Base-by-base conservation (phyloP, 2,888 invertebrate genomes). In the Azorinus chamasolen region DNA sequence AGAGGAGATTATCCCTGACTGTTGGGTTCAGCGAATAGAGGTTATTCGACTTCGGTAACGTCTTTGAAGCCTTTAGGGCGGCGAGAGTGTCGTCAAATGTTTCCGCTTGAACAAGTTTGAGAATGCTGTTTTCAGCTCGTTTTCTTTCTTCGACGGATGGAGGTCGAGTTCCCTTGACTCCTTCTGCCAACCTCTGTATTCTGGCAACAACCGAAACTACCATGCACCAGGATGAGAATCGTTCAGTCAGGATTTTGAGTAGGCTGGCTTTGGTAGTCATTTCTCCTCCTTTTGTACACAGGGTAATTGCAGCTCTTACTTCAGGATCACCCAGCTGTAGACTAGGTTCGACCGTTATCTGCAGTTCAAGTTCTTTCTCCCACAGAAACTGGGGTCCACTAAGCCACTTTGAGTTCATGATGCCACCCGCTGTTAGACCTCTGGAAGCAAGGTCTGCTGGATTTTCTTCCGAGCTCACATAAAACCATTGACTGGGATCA, bases 391-490 rank as follows among this genome's bases (percentile, higher is more conserved):
- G 14, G 5, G 72, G 76, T 39, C 71, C 83, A n/a, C 45, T 64
- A 2, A 78, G 59, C 83, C 79, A 83, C 20, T 37, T 45, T 18
- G 72, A 61, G 16, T 48, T 22, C 0, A 8, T 5, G 0, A 79
- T 24, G 5, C 58, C 74, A 3, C 18, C 12, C 6, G 65, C 72
- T 8, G 39, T n/a, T 0, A 74, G 53, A 12, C 81, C 77, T 22
- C 87, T 59, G 0, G 83, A 85, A 18, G 79, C 83, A 48, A 65
- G 39, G 37, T 86, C 86, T 24, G 86, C 86, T 27, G 82, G 80
- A 51, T 87, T 84, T 5, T 54, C 50, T 12, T 70, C 50, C 2
- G 86, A 63, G 0, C 62, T 27, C 1, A 86, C 66, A 53, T 85
- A 79, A 5, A 37, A 37, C 83, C 84, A 86, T 53, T 85, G 83